Evolutionary conservation across 2,888 invertebrate genomes (phyloP).

Genomic region (Chrysomela aeneicollis): DNA sequence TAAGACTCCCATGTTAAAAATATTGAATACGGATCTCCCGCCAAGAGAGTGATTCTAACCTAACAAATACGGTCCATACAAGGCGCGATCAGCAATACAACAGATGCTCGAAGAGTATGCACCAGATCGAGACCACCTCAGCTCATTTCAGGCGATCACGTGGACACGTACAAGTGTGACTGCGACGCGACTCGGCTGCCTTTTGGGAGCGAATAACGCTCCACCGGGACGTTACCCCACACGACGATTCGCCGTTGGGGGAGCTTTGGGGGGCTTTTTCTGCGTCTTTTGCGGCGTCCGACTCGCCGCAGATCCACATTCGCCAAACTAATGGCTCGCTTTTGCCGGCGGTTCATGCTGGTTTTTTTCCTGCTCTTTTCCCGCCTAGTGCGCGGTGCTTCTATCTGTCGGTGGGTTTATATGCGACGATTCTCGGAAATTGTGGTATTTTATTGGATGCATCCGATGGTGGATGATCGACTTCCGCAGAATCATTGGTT

Average conservation of each 20-base stretch:
- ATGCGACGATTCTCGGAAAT: background rate
- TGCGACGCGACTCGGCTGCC: slow-evolving; percentile 37
- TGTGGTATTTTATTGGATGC: background rate
- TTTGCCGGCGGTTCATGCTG: background rate
- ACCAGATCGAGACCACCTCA: too few relatives aligned
- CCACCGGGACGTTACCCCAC: slow-evolving; percentile 44
- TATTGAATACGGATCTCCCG: too few relatives aligned
- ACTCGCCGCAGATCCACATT: slow-evolving; percentile 49
- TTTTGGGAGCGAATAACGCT: slow-evolving; percentile 45
- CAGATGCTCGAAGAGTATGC: too few relatives aligned
- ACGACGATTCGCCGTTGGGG: slow-evolving; percentile 46
- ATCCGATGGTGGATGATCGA: background rate
- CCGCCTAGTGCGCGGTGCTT: background rate
- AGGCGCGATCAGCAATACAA: too few relatives aligned
- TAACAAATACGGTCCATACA: too few relatives aligned
- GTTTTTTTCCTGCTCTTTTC: background rate
- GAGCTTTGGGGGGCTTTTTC: slow-evolving; percentile 34
- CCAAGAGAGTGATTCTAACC: too few relatives aligned
- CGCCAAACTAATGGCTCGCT: slow-evolving; percentile 45
- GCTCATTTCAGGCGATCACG: background rate
- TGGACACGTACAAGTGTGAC: slow-evolving; percentile 41
- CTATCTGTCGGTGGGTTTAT: background rate
- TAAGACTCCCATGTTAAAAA: too few relatives aligned
- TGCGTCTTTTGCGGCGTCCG: slow-evolving; percentile 31
- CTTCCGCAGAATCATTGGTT: background rate